Base-by-base conservation (phyloP, 2,888 invertebrate genomes). In the Hyles lineata region DNA sequence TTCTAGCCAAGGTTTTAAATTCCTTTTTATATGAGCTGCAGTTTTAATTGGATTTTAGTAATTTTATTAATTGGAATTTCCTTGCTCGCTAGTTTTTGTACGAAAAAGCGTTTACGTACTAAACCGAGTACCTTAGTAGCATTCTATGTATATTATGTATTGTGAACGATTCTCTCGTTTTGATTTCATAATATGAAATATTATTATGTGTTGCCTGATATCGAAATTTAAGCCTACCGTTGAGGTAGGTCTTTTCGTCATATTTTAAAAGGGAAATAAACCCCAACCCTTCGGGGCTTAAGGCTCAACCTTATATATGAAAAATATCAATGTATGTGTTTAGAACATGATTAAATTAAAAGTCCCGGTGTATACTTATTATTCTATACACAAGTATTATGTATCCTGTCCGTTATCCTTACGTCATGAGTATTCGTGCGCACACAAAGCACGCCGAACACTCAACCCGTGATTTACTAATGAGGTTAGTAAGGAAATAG, bases 331-430 rank as follows among this genome's bases (percentile, higher is more conserved):
- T 23, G 7, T 50, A 17, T 17, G 15, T 21, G 50, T 50, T 7
- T 23, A 43, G 43, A 43, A 43, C 11, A 43, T 11, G 3, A 15
- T 15, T 2, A 15, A 43, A 43, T 43, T 43, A 43, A 43, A 62
- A 55, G 55, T 55, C 19, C 55, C 55, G 55, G n/a, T 62, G 8
- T 4, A 15, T 21, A 50, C 23, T 67, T 67, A 67, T 23, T 67
- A 67, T 67, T 67, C 67, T 67, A 25, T 67, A 25, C 50, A 17
- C 67, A 67, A 8, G 8, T 55, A n/a, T 15, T 17, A 15, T 67
- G 67, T 50, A 67, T 67, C 67, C 67, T 67, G 67, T 67, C 67
- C 50, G 67, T 67, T 67, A 67, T 63, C 6, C 9, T 63, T 63
- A 43, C 43, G 35, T 43, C 63, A 63, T 67, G 50, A 67, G 32